A percentile compares a stretch with the other conserved stretches of the same genome.
phyloP scores from a whole-genome alignment of 2,113 vertebrate genomes.

The Jaculus jaculus region DNA sequence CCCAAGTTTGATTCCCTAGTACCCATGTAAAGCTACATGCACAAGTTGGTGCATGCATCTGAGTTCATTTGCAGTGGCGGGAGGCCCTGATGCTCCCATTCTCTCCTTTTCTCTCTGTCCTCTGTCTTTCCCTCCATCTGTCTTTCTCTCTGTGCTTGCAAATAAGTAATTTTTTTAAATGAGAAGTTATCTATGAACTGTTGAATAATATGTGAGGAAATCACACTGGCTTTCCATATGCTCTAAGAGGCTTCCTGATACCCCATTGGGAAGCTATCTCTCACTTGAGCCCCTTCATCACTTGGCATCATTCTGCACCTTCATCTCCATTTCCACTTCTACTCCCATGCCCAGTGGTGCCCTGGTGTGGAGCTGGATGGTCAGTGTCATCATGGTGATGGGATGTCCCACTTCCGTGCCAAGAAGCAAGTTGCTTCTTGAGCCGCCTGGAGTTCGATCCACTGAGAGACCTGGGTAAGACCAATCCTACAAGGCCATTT shows the following conservation, averaged over 20 bases:
- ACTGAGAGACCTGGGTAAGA: background rate
- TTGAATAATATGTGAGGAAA: background rate
- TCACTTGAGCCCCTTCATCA: background rate
- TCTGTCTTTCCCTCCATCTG: too few relatives aligned
- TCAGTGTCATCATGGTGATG: background rate
- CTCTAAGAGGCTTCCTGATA: background rate
- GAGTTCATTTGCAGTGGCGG: too few relatives aligned
- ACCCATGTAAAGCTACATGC: too few relatives aligned
- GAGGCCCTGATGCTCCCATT: too few relatives aligned
- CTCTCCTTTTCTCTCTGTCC: too few relatives aligned
- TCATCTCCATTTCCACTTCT: background rate
- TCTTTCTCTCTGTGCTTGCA: too few relatives aligned
- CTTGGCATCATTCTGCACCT: background rate
- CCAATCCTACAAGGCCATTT: background rate
- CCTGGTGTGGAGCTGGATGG: background rate
- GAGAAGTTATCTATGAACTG: constrained; percentile 15
- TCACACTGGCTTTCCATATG: background rate
- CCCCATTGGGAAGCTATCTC: background rate
- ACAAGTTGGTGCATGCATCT: too few relatives aligned
- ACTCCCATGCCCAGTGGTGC: background rate
- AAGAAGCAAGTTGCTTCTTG: background rate
- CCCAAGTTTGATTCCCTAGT: too few relatives aligned
- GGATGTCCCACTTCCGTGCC: background rate
- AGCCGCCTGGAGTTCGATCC: constrained; percentile 3
- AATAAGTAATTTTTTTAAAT: background rate